These are phyloP conservation scores for Pleuronectes platessa DNA, from an alignment of 2,113 vertebrate species.

Conservation along the genomic window DNA sequence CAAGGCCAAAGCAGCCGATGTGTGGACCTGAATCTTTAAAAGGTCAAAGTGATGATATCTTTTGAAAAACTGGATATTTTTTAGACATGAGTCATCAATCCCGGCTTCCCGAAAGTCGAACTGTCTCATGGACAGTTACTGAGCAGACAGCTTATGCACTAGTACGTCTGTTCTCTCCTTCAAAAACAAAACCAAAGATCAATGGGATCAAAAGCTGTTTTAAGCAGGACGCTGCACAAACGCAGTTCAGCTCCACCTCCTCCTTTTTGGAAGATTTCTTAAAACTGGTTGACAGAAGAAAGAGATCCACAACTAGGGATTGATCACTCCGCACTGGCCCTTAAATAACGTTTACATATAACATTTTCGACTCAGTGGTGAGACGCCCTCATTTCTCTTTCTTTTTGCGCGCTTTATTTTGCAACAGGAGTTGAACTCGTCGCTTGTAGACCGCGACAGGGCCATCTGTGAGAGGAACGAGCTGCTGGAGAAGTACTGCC, in stretches of 20 bases:
- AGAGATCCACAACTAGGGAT: slow-evolving; percentile 13
- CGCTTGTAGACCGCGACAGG: slow-evolving; percentile 89
- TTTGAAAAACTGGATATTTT: neutral
- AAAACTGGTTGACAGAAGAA: slow-evolving; percentile 29
- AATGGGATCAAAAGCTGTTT: slow-evolving; percentile 34
- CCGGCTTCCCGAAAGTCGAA: neutral
- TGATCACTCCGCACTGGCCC: slow-evolving; percentile 19
- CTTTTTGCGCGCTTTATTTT: slow-evolving; percentile 4
- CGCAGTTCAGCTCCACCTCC: slow-evolving; percentile 23
- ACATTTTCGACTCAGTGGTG: slow-evolving; percentile 38
- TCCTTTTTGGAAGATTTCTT: slow-evolving; percentile 33
- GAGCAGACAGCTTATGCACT: neutral
- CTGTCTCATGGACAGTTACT: neutral
- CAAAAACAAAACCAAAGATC: neutral
- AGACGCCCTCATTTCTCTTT: slow-evolving; percentile 36
- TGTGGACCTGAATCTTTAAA: neutral
- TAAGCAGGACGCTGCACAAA: slow-evolving; percentile 32
- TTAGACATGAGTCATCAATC: slow-evolving; percentile 12
- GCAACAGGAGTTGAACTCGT: slow-evolving; percentile 86
- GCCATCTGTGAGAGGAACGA: slow-evolving; percentile 92
- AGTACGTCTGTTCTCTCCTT: neutral
- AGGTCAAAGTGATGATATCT: neutral
- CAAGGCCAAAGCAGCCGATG: neutral
- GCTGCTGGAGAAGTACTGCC: slow-evolving; percentile 92
- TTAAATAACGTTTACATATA: slow-evolving; percentile 18